Percentiles rank a stretch among this genome's conserved stretches.
Conservation (phyloP, 2,113 vertebrate species). For the Callospermophilus lateralis region DNA sequence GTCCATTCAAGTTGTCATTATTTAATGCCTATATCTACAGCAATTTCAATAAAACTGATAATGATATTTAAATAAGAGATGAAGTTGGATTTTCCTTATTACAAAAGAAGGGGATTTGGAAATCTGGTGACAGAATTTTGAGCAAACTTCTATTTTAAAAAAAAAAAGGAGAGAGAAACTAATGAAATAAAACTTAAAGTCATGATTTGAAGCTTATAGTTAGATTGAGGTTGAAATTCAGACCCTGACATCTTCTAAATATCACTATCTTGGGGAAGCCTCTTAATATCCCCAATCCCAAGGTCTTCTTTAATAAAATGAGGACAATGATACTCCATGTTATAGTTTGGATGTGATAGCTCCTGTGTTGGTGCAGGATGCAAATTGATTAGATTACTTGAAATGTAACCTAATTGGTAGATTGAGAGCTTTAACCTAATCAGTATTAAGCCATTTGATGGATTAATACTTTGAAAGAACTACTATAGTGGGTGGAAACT, state of each 20-base stretch:
- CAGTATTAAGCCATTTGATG: too few species aligned
- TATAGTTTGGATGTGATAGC: too few species aligned
- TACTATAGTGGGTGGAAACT: too few species aligned
- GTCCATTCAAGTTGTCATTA: conserved; percentile 5
- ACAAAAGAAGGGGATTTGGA: conserved; percentile 27
- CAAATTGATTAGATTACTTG: too few species aligned
- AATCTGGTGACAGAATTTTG: not conserved
- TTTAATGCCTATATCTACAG: not conserved
- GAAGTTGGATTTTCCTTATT: not conserved
- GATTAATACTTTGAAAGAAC: too few species aligned
- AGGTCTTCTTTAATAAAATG: not conserved
- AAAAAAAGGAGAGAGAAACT: not conserved
- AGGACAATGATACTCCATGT: not conserved
- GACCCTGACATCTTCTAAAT: not conserved
- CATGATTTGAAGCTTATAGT: not conserved
- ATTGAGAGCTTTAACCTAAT: too few species aligned
- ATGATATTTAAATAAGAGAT: not conserved
- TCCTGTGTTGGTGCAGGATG: too few species aligned
- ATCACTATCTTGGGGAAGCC: not conserved
- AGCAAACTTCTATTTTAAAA: not conserved
- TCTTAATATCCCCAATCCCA: too few species aligned
- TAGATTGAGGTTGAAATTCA: not conserved
- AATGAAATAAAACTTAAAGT: not conserved
- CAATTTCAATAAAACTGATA: not conserved
- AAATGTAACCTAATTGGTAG: too few species aligned